Conservation (phyloP, 2,113 vertebrate genomes). For the Prochilodus magdalenae region DNA sequence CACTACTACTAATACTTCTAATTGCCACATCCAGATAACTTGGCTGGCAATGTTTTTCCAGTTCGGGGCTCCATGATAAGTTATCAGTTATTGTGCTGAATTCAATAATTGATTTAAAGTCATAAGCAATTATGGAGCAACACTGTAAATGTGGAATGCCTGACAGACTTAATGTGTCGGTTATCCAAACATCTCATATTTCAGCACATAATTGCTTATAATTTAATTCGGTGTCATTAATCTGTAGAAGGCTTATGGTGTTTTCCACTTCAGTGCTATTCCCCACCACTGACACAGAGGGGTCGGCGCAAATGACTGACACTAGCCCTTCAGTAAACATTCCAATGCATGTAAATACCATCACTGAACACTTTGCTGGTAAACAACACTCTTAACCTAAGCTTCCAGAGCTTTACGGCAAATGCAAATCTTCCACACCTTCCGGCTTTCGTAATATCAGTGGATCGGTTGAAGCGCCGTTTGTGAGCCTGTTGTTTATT, state of each 20-base stretch:
- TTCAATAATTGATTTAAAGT: neutral
- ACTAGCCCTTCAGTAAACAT: slow-evolving; percentile 34
- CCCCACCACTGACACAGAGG: slow-evolving; percentile 5
- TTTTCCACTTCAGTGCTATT: slow-evolving; percentile 2
- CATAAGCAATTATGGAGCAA: neutral
- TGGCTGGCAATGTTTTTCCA: too few species aligned
- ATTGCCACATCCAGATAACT: too few species aligned
- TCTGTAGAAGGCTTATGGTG: neutral
- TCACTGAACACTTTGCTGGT: slow-evolving; percentile 12
- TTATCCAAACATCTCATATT: slow-evolving; percentile 2
- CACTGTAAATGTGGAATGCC: neutral
- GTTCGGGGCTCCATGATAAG: too few species aligned
- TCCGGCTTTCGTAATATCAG: slow-evolving; percentile 1
- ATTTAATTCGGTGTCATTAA: neutral
- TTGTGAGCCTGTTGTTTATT: slow-evolving; percentile 36
- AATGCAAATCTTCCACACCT: slow-evolving; percentile 20
- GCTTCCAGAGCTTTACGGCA: slow-evolving; percentile 28
- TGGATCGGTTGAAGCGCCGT: neutral
- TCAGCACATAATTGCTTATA: neutral
- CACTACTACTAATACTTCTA: too few species aligned
- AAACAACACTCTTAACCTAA: slow-evolving; percentile 46
- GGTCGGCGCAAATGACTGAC: slow-evolving; percentile 30
- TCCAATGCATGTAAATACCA: slow-evolving; percentile 38
- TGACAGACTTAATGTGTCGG: neutral
- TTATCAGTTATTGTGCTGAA: neutral